phyloP scores from a whole-genome alignment of 2,113 vertebrate genomes.

The Arizona elegans region DNA sequence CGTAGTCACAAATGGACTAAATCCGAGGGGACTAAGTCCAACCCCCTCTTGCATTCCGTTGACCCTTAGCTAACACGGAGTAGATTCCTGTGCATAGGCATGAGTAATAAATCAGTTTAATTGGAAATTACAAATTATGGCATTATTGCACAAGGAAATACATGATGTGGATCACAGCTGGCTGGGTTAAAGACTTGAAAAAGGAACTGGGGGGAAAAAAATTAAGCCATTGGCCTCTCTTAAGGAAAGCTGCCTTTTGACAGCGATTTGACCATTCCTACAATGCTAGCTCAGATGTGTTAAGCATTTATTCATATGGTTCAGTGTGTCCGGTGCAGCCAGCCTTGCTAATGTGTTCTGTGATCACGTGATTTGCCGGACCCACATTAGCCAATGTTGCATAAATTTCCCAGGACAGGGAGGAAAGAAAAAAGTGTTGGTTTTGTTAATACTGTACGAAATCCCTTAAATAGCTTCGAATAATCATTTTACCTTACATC shows the following conservation, averaged over 20 bases:
- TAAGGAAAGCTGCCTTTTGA: neutral
- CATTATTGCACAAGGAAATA: neutral
- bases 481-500: neutral
- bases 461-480: neutral
- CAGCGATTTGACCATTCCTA: neutral
- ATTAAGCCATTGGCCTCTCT: neutral
- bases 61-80: too few species aligned
- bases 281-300: neutral
- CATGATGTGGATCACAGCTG: neutral
- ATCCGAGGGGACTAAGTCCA: too few species aligned
- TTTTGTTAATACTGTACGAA: neutral
- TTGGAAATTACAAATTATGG: neutral
- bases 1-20: too few species aligned
- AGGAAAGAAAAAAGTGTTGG: neutral
- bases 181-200: neutral
- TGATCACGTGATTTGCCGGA: neutral
- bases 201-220: neutral
- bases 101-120: too few species aligned
- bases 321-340: neutral
- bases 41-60: too few species aligned
- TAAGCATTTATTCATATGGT: neutral
- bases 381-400: neutral
- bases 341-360: neutral
- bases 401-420: neutral
- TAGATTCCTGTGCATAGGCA: too few species aligned